Percentiles rank a stretch among this genome's conserved stretches.
These are phyloP conservation scores for Mugil cephalus DNA, from an alignment of 2,113 vertebrate species.

Conservation along the genomic window DNA sequence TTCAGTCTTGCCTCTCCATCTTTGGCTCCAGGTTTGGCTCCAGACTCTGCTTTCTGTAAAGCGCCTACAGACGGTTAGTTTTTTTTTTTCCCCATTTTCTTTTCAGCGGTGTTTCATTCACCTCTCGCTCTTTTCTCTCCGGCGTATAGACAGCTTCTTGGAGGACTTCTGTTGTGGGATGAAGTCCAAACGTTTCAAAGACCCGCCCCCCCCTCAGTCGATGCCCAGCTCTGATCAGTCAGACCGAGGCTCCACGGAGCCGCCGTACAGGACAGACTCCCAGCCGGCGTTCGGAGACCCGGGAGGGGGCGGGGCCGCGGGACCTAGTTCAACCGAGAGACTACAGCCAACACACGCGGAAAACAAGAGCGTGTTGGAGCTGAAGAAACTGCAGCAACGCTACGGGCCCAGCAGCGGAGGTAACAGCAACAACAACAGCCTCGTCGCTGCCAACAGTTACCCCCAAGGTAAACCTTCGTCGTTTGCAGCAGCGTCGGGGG, in stretches of 20 bases:
- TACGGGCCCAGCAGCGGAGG: conserved; percentile 63
- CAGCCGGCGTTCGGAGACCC: conserved; percentile 77
- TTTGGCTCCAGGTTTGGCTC: no score
- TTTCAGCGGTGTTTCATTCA: no score
- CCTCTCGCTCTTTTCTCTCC: neutral
- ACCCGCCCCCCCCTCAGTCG: conserved; percentile 38
- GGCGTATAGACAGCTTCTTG: conserved; percentile 89
- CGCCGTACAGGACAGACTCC: conserved; percentile 81
- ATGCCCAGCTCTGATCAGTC: conserved; percentile 43
- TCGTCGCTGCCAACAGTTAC: conserved; percentile 54
- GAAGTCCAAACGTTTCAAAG: conserved; percentile 81
- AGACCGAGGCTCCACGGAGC: conserved; percentile 61
- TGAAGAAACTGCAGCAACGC: conserved; percentile 88
- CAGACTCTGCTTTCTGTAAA: no score
- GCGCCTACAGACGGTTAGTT: no score
- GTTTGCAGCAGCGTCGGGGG: conserved; percentile 43
- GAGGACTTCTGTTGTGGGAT: conserved; percentile 95
- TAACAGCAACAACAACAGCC: conserved; percentile 48
- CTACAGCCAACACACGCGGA: conserved; percentile 82
- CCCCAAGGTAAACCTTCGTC: conserved; percentile 64
- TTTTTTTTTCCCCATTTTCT: no score
- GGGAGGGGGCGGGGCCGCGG: conserved; percentile 70
- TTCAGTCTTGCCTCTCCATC: no score
- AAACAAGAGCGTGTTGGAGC: conserved; percentile 89
- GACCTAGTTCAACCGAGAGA: conserved; percentile 76